Base-by-base conservation (phyloP, 2,888 invertebrate species). In the Prionchulus punctatus region DNA sequence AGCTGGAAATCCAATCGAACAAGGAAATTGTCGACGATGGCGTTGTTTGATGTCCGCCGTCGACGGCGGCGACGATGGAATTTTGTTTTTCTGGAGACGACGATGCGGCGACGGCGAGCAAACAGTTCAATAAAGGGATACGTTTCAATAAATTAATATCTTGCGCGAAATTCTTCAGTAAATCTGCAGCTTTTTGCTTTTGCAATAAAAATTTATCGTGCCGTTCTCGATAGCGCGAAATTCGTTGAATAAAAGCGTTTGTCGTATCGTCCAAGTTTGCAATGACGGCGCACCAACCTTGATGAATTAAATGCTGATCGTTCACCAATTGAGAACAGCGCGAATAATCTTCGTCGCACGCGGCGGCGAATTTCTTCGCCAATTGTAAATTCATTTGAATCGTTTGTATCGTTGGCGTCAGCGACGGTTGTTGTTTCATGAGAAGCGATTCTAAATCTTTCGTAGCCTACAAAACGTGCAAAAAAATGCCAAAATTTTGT, bases 251-350 rank as follows among this genome's bases (percentile, higher is more conserved):
- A 25, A 50, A 55, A 1, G 27, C 43, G 7, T 2, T 4, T 2
- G 26, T 49, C 18, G 43, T 30, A 30, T 60, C 60, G 15, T 60
- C 60, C 42, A 60, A 42, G 47, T 60, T 54, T 18, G 60, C 55
- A 21, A 60, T 59, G 15, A 60, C 51, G 15, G 55, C 60, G 7
- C 43, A 36, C 60, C 60, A 60, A 25, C 59, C 57, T 28, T 60
- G 60, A 43, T 60, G 59, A 27, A 57, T 47, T 31, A 60, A 45
- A 26, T 50, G 50, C 18, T 60, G 60, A 12, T 60, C 60, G 25
- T 60, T 26, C 1, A 60, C 59, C 18, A 60, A 36, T 43, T 43
- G 18, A 2, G 50, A 18, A 36, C 57, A 57, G 21, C 25, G 27
- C 27, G 21, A 18, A 2, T 4, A 3, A 25, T 12, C 2, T 21